Evolutionary conservation across 2,888 invertebrate genomes (phyloP), one percentile per base, ranked within the genome.

Genomic region (Sphaerophoria rueppellii): DNA sequence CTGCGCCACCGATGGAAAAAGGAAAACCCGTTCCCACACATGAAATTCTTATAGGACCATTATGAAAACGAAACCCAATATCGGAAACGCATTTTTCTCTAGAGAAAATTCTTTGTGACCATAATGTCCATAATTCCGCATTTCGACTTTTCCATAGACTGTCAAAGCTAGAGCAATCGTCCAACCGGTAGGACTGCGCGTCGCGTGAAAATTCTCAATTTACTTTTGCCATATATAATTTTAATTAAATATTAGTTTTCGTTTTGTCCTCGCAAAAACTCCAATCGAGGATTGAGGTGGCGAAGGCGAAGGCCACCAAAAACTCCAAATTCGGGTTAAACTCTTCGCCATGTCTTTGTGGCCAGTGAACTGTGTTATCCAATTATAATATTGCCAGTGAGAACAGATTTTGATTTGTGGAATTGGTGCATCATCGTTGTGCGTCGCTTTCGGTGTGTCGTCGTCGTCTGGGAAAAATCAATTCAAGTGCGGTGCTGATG

Each of bases 151-250:
- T 50, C 46, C 37, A 48, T 55, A 14, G 57, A 48, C 71, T 83
- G 79, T 83, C 83, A 83, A 80, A 83, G 75, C 79, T 16, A 80
- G 83, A 83, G 83, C 35, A 80, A 72, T 75, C 72, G 83, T 80
- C 79, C 72, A 61, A 57, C 67, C 61, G 71, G 72, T 54, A 32
- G 75, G 71, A 61, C 57, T 48, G 72, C 67, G 71, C 46, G 75
- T 72, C 75, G 79, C 80, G 75, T 67, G n/a, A 46, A 69, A 46
- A 14, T n/a, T 48, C 48, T 74, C 57, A 52, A 48, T 70, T 83
- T 79, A 24, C 73, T 54, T 5, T 57, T 82, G 37, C 37, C 63
- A 58, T 57, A 12, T 2, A 43, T 43, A 43, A 58, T 72, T 63
- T 46, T 40, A 70, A 79, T 70, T 65, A 73, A 70, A 34, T 75